Conservation (phyloP, 2,113 vertebrate species). For the Nerophis ophidion region DNA sequence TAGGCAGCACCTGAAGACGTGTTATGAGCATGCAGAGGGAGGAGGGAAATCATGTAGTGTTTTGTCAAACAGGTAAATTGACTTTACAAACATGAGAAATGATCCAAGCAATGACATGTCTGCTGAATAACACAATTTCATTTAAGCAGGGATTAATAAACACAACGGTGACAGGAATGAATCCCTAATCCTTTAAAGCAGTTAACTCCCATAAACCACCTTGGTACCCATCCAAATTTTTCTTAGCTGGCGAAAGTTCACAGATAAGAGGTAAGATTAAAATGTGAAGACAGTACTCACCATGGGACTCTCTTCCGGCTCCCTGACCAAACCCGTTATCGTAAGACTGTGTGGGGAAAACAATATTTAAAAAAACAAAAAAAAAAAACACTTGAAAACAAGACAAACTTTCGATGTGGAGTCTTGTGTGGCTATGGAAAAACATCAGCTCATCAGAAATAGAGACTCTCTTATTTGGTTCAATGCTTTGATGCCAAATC, state of each 20-base stretch:
- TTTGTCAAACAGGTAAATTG: no score
- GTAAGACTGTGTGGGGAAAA: conserved; percentile 80
- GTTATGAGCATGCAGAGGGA: no score
- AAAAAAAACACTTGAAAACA: not conserved
- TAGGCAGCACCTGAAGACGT: no score
- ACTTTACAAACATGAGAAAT: not conserved
- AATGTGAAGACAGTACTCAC: conserved; percentile 70
- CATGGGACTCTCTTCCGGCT: conserved; percentile 92
- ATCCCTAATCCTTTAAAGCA: conserved; percentile 56
- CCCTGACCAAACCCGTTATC: conserved; percentile 94
- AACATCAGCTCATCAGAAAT: not conserved
- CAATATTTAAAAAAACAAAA: not conserved
- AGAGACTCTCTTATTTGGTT: not conserved
- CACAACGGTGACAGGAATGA: conserved; percentile 37
- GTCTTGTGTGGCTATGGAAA: not conserved
- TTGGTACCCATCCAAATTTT: conserved; percentile 5
- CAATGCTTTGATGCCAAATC: not conserved
- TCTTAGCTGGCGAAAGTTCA: no score
- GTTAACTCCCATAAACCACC: conserved; percentile 39
- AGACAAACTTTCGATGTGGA: not conserved
- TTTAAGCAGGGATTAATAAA: conserved; percentile 39
- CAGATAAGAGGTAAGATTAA: not conserved
- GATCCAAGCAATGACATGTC: not conserved
- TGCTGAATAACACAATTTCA: conserved; percentile 35
- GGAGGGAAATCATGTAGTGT: no score